Conservation (phyloP, 2,888 invertebrate genomes). For the Deroplatys truncata region DNA sequence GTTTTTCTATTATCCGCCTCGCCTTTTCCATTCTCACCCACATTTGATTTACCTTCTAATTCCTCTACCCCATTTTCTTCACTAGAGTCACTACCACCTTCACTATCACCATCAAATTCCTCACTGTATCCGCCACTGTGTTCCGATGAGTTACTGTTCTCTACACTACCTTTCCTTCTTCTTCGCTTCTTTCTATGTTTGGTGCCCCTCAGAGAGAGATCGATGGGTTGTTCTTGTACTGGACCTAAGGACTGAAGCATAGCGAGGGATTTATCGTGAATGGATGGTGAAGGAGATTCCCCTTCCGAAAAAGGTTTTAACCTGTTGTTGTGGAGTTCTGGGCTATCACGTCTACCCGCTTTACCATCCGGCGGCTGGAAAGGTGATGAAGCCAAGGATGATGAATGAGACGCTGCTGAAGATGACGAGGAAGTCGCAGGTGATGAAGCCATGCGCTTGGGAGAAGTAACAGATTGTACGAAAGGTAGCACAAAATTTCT, state of each 20-base stretch:
- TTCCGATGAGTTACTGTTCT: background rate
- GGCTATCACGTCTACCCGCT: background rate
- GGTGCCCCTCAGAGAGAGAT: constrained; percentile 69
- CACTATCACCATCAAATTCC: constrained; percentile 42
- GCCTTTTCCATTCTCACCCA: constrained; percentile 45
- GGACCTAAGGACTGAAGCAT: constrained; percentile 43
- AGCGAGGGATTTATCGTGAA: constrained; percentile 40
- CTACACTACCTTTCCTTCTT: background rate
- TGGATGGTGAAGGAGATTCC: background rate
- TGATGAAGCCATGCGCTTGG: background rate
- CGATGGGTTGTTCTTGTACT: constrained; percentile 73
- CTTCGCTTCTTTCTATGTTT: constrained; percentile 51
- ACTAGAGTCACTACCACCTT: constrained; percentile 38
- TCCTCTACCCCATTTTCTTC: background rate
- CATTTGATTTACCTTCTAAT: constrained; percentile 35
- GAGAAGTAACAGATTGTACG: constrained; percentile 10
- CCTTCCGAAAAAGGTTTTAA: background rate
- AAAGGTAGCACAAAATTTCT: constrained; percentile 20
- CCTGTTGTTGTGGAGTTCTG: background rate
- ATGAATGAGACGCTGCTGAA: constrained; percentile 18
- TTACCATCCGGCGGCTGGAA: background rate
- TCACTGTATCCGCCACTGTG: constrained; percentile 45
- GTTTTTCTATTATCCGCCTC: constrained; percentile 7
- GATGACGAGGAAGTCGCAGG: constrained; percentile 12
- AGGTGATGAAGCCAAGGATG: constrained; percentile 2